Evolutionary conservation across 2,797 vertebrate genomes (phyloP).

Genomic region (Alcedo atthis): DNA sequence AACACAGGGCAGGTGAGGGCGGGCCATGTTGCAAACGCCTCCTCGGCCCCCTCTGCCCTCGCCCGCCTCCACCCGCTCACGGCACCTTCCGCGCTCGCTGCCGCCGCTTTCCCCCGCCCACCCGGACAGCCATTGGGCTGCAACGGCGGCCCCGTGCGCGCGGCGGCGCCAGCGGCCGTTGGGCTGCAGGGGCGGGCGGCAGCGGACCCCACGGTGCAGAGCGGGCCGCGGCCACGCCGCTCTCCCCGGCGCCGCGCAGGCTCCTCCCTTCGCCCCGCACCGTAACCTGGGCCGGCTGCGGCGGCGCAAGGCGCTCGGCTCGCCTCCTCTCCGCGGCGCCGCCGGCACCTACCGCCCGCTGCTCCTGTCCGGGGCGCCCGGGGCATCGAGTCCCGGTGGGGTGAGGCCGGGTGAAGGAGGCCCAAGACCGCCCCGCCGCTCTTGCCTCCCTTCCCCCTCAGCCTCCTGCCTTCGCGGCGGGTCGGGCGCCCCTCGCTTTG

Average conservation of each 20-base stretch:
- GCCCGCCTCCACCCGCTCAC: background rate
- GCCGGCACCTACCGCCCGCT: background rate
- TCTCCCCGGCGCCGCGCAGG: background rate
- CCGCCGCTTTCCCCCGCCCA: background rate
- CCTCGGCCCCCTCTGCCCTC: too few species aligned
- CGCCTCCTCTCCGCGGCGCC: background rate
- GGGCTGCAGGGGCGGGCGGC: background rate
- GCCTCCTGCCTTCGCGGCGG: background rate
- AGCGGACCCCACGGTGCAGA: background rate
- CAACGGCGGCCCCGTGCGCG: background rate
- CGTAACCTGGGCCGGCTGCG: background rate
- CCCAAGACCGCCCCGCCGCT: background rate
- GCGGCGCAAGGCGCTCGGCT: background rate
- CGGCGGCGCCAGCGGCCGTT: background rate
- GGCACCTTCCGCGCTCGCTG: too few species aligned
- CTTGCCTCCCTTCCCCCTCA: background rate
- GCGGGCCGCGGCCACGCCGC: background rate
- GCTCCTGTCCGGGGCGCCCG: background rate
- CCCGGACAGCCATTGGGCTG: background rate
- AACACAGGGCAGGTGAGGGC: background rate
- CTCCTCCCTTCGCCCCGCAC: conserved; percentile 26
- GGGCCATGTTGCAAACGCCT: background rate
- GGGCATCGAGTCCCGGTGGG: too few species aligned
- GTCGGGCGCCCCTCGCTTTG: background rate
- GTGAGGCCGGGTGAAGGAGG: background rate